Conservation (phyloP, 64 coral and sea anemone species). For the Montipora foliosa region DNA sequence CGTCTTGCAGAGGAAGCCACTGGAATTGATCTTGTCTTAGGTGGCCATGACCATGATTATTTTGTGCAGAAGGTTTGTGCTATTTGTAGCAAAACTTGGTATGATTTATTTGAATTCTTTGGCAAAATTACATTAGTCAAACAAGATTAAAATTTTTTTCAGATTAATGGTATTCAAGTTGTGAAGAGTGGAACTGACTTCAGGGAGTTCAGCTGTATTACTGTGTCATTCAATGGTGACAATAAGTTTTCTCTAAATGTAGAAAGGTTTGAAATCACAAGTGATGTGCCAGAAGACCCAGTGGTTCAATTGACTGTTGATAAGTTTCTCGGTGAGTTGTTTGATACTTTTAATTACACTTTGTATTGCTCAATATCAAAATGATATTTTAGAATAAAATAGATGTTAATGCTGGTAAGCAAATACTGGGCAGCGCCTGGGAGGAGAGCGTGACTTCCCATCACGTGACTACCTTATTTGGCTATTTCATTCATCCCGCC, state of each 20-base stretch:
- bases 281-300: constrained; percentile 86
- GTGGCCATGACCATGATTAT: constrained; percentile 98
- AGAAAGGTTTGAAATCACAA: constrained; percentile 81
- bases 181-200: constrained; percentile 98
- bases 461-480: too few species aligned
- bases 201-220: constrained; percentile 83
- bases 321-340: constrained; percentile 79
- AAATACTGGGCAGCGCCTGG: too few species aligned
- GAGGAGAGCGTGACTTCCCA: too few species aligned
- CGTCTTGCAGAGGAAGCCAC: constrained; percentile 79
- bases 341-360: neutral
- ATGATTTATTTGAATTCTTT: too few species aligned
- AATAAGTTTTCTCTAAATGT: constrained; percentile 83
- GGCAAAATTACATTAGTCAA: too few species aligned
- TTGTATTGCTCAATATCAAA: neutral
- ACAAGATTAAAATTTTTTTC: neutral
- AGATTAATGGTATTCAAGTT: constrained; percentile 87
- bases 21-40: constrained; percentile 95
- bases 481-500: too few species aligned
- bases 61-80: constrained; percentile 70
- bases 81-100: too few species aligned
- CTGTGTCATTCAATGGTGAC: constrained; percentile 69
- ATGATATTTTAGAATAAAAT: too few species aligned
- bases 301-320: constrained; percentile 87
- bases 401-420: too few species aligned